phyloP scores from a whole-genome alignment of 2,113 vertebrate species.

The Silurus glanis region DNA sequence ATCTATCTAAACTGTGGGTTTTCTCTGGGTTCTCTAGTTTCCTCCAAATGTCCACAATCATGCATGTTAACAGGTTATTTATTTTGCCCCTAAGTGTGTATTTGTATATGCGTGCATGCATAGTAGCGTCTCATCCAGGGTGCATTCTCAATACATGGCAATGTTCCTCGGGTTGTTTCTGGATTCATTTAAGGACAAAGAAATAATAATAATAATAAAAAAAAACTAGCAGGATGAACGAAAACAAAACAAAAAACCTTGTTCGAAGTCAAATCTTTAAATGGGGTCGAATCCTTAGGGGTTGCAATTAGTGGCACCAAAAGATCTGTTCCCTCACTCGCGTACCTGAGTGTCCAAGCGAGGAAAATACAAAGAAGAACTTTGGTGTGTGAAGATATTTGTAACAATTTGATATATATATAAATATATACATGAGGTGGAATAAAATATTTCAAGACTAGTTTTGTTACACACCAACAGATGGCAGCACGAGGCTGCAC shows the following conservation, averaged over 20 bases:
- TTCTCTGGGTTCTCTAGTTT: not conserved
- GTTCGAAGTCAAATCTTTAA: not conserved
- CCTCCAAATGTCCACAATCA: not conserved
- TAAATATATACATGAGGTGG: too few species aligned
- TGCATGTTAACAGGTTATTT: not conserved
- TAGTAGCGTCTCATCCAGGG: not conserved
- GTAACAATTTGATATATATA: too few species aligned
- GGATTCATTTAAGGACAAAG: not conserved
- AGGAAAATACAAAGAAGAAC: not conserved
- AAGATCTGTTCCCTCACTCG: not conserved
- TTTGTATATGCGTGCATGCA: not conserved
- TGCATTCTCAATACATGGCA: not conserved
- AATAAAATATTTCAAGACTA: too few species aligned
- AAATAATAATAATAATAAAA: fast-evolving
- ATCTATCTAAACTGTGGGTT: not conserved
- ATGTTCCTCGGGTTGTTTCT: not conserved
- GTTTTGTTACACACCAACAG: too few species aligned
- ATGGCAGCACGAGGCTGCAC: too few species aligned
- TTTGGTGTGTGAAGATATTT: not conserved
- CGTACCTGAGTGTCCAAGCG: not conserved
- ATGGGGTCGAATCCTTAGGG: not conserved
- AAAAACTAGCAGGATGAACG: not conserved
- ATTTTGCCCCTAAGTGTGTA: not conserved
- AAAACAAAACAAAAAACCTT: not conserved
- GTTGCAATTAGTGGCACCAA: not conserved